Percentiles rank a stretch among this genome's conserved stretches.
These are phyloP conservation scores for Hoplostethus atlanticus DNA, from an alignment of 2,797 vertebrate genomes.

Conservation along the genomic window DNA sequence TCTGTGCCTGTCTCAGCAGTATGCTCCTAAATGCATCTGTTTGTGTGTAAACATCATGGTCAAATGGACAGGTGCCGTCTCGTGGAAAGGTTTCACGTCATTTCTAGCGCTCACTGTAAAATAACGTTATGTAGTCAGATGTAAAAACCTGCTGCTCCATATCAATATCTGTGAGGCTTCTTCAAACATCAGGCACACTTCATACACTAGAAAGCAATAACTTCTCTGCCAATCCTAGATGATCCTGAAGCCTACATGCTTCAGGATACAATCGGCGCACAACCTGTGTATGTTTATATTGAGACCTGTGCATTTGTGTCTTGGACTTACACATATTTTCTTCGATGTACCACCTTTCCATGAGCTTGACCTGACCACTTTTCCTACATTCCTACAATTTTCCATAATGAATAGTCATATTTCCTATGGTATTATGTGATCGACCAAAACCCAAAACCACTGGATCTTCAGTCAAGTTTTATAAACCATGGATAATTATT, in stretches of 20 bases:
- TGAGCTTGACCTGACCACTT: slow-evolving; percentile 22
- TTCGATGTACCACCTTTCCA: slow-evolving; percentile 35
- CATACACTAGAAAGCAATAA: background rate
- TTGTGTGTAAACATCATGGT: slow-evolving; percentile 9
- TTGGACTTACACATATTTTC: background rate
- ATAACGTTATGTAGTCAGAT: background rate
- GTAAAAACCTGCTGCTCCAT: background rate
- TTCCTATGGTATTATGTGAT: slow-evolving; percentile 50
- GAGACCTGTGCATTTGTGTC: background rate
- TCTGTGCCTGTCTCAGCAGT: slow-evolving; percentile 12
- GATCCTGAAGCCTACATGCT: background rate
- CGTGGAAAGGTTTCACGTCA: slow-evolving; percentile 31
- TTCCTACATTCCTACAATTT: slow-evolving; percentile 27
- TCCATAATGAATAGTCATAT: slow-evolving; percentile 42
- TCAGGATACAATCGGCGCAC: too few species aligned
- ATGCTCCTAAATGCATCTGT: background rate
- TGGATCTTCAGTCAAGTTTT: slow-evolving; percentile 66
- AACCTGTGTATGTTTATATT: slow-evolving; percentile 3
- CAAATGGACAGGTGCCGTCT: slow-evolving; percentile 21
- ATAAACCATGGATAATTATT: slow-evolving; percentile 73
- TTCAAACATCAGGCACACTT: background rate
- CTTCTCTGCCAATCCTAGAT: slow-evolving; percentile 14
- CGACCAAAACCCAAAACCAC: slow-evolving; percentile 65
- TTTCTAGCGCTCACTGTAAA: slow-evolving; percentile 2
- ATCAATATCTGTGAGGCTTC: background rate